A percentile compares a stretch with the other conserved stretches of the same genome.
phyloP scores from a whole-genome alignment of 2,113 vertebrate species.

The Odocoileus virginianus region DNA sequence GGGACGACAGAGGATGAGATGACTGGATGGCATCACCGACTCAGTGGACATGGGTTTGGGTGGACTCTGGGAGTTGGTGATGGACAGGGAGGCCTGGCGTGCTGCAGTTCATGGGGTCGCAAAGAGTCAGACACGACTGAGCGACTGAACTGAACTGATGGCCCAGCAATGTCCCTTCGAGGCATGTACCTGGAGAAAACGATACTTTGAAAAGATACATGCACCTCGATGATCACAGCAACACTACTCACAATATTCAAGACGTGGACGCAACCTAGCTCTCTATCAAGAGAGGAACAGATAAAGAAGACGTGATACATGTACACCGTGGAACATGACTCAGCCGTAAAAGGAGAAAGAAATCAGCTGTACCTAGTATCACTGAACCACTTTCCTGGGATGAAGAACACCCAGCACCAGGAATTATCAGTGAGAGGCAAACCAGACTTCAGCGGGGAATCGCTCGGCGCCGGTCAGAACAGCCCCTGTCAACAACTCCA shows the following conservation, averaged over 20 bases:
- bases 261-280: neutral
- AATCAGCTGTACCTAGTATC: rapidly evolving
- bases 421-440: neutral
- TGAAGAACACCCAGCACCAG: rapidly evolving
- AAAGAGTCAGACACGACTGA: rapidly evolving
- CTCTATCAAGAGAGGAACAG: rapidly evolving
- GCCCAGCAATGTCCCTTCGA: neutral
- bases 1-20: neutral
- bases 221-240: neutral
- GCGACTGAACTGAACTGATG: rapidly evolving
- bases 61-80: rapidly evolving
- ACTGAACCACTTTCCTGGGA: neutral
- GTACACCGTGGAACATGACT: rapidly evolving
- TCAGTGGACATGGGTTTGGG: rapidly evolving
- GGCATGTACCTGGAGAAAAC: neutral
- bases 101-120: rapidly evolving
- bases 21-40: rapidly evolving
- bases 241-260: neutral
- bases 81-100: neutral
- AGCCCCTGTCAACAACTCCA: neutral
- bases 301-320: no score
- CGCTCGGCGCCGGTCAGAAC: neutral
- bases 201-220: neutral
- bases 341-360: neutral
- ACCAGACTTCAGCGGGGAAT: neutral